phyloP scores from a whole-genome alignment of 2,113 vertebrate genomes.

The Notarius lentiginosus region DNA sequence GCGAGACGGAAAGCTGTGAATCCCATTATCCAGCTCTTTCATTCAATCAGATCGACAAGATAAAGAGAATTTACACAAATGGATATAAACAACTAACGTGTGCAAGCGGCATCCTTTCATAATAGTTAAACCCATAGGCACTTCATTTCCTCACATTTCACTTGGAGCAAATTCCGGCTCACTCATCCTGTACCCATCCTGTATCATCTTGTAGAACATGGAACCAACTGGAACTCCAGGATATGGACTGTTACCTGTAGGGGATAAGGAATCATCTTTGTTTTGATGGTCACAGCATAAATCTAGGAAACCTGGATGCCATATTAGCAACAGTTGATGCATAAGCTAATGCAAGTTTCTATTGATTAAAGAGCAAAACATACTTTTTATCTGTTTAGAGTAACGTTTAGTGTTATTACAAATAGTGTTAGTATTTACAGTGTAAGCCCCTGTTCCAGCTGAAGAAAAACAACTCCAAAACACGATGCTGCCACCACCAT shows the following conservation, averaged over 20 bases:
- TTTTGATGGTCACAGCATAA: background rate
- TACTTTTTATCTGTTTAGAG: background rate
- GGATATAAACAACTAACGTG: background rate
- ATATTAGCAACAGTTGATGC: background rate
- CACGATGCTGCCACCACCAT: too few species aligned
- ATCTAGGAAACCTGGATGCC: background rate
- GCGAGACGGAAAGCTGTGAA: background rate
- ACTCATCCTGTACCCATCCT: constrained; percentile 94
- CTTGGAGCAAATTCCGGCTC: constrained; percentile 86
- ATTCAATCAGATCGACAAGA: background rate
- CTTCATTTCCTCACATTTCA: constrained; percentile 80
- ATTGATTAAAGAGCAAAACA: background rate
- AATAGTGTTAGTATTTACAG: too few species aligned
- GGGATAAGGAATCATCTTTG: background rate
- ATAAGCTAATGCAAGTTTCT: background rate
- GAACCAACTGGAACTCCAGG: constrained; percentile 95
- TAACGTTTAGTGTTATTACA: background rate
- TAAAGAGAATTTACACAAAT: background rate
- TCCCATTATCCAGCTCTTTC: constrained; percentile 13
- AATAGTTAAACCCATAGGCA: background rate
- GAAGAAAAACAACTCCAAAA: too few species aligned
- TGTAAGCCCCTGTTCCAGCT: too few species aligned
- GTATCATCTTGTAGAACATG: constrained; percentile 96
- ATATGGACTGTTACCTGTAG: constrained; percentile 91
- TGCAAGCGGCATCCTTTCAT: background rate